A percentile compares a stretch with the other conserved stretches of the same genome.
These are phyloP conservation scores for Calonectris borealis DNA, from an alignment of 2,113 vertebrate species.

Conservation along the genomic window DNA sequence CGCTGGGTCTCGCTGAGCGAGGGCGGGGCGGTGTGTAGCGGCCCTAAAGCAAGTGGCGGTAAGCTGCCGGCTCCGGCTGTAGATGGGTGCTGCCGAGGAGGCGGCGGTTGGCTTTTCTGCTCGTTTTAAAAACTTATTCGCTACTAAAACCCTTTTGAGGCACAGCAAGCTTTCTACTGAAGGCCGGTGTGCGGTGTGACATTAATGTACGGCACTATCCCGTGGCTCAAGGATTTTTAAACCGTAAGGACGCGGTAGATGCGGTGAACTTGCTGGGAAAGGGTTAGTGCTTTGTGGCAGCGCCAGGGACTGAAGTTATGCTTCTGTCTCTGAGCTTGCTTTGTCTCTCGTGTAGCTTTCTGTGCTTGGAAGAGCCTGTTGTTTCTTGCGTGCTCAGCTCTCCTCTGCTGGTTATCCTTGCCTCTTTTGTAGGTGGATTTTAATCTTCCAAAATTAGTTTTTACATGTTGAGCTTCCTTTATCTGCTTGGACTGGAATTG, in stretches of 20 bases:
- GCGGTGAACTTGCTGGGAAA: neutral
- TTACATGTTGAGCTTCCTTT: neutral
- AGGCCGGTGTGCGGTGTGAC: neutral
- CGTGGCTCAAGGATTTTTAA: neutral
- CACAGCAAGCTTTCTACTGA: neutral
- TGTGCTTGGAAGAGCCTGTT: neutral
- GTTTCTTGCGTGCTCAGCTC: neutral
- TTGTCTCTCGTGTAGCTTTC: neutral
- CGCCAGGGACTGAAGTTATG: neutral
- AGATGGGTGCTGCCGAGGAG: neutral
- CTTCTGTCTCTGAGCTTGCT: neutral
- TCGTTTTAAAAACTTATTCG: accelerated
- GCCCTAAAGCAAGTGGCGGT: neutral
- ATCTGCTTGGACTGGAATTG: neutral
- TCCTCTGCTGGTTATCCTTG: neutral
- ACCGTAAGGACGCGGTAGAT: accelerated
- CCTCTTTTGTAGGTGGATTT: neutral
- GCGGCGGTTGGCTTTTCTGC: neutral
- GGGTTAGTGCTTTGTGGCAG: neutral
- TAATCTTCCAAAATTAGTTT: neutral
- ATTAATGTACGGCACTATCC: neutral
- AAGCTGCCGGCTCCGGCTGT: neutral
- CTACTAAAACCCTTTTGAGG: neutral
- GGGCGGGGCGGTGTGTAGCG: neutral
- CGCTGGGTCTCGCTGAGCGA: neutral